phyloP scores from a whole-genome alignment of 2,888 invertebrate species.

The Aromia moschata region DNA sequence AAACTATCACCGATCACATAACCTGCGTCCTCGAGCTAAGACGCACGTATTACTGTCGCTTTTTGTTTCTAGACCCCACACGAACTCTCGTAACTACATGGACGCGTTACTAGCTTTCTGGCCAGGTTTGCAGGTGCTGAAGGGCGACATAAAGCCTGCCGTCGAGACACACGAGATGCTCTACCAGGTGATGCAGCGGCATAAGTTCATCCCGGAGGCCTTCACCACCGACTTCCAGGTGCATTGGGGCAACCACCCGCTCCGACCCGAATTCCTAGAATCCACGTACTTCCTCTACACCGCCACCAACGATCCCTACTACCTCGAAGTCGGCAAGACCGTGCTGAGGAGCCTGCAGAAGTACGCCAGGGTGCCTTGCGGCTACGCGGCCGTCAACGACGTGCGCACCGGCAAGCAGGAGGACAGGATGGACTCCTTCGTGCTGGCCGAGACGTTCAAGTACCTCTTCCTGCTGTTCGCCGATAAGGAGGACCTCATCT shows the following conservation, averaged over 20 bases:
- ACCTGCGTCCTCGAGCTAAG: not conserved
- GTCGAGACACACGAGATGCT: conserved; percentile 99
- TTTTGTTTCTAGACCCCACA: conserved; percentile 75
- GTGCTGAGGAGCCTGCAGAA: conserved; percentile 89
- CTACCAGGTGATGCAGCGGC: conserved; percentile 96
- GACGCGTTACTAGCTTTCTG: conserved; percentile 97
- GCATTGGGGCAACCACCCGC: conserved; percentile 97
- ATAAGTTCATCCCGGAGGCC: conserved; percentile 98
- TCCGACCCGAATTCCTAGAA: conserved; percentile 97
- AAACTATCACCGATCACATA: not conserved
- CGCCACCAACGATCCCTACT: conserved; percentile 96
- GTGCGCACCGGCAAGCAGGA: conserved; percentile 79
- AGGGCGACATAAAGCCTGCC: conserved; percentile 94
- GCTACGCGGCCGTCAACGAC: conserved; percentile 84
- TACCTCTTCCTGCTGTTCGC: conserved; percentile 95
- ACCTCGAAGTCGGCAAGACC: conserved; percentile 89
- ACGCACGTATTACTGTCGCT: not conserved
- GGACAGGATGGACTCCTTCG: conserved; percentile 98
- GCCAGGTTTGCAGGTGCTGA: conserved; percentile 87
- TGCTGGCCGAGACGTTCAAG: conserved; percentile 97
- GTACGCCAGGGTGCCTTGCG: conserved; percentile 93
- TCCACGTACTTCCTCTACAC: conserved; percentile 97
- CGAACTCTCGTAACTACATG: conserved; percentile 96
- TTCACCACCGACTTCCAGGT: conserved; percentile 97
- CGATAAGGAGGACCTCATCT: conserved; percentile 82